Percentiles rank a stretch among this genome's conserved stretches.
Evolutionary conservation across 1,140 invertebrate species (phyloP).

Genomic region (Pseudomyrmex sp.): DNA sequence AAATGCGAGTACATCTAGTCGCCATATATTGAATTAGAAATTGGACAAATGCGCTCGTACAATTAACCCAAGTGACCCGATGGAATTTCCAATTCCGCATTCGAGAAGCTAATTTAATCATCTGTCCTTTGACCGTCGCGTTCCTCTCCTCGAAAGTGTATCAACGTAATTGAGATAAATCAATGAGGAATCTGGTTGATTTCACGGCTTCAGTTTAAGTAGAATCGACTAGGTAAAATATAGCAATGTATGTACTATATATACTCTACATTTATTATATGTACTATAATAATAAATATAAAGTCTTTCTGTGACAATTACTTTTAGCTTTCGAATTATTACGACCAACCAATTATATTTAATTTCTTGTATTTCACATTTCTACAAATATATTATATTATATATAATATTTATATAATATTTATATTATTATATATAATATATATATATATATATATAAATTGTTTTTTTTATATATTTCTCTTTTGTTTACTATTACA

Average conservation of each 20-base stretch:
- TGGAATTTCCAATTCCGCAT: constrained; percentile 56
- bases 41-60: constrained; percentile 42
- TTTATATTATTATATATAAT: too few relatives aligned
- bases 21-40: constrained; percentile 52
- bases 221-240: not conserved
- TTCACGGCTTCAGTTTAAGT: not conserved
- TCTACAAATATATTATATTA: not conserved
- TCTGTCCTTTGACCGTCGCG: constrained; percentile 43
- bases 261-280: not conserved
- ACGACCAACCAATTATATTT: not conserved
- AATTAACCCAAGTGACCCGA: constrained; percentile 51
- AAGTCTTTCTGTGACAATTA: too few relatives aligned
- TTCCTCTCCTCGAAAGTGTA: constrained; percentile 34
- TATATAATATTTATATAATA: too few relatives aligned
- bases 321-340: not conserved
- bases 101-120: constrained; percentile 55
- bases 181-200: constrained; percentile 33
- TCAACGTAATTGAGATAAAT: constrained; percentile 49
- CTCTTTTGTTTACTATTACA: not conserved
- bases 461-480: not conserved
- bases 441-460: not conserved
- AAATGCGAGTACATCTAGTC: constrained; percentile 12
- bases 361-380: not conserved
- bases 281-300: not conserved
- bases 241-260: not conserved